Evolutionary conservation across 2,888 invertebrate genomes (phyloP), one percentile per base, ranked within the genome.

Genomic region (Dermolepida albohirtum): DNA sequence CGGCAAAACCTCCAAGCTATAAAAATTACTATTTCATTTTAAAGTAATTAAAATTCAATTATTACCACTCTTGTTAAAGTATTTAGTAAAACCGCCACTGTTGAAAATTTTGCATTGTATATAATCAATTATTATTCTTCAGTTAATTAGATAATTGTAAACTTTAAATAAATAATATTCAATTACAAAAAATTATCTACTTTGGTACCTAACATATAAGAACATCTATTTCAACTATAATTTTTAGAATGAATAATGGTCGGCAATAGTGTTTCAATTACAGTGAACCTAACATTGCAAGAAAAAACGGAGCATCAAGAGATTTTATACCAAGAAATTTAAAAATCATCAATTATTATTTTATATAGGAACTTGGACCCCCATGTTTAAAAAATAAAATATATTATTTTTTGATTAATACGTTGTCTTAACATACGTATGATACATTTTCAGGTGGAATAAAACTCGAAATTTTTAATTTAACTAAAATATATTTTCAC

Each of bases 291-390:
- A 75, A 74, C 62, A 64, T 47, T 51, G 29, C 39, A 64, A 16
- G 14, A 34, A 50, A 64, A 52, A 49, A 49, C 16, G 11, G 11
- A 22, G 22, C 17, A 22, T 8, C 11, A 39, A 68, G 64, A 57
- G 71, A 70, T 54, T 34, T 50, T 39, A 62, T 54, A 22, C 14
- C 2, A 55, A 40, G 22, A 39, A 14, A 52, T 50, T 41, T 67
- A 29, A 43, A 40, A 64, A 63, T 22, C 27, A 63, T 11, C 40
- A 39, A 34, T 49, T 27, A 34, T 43, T 49, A 54, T 49, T 64
- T 59, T 74, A 72, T 74, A 76, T 80, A 82, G 82, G 81, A 82
- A 82, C 82, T 81, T 82, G 82, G 81, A 81, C 81, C 81, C 81
- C 74, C 73, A 72, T 69, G 6, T 51, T 64, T 64, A 64, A 51